These are phyloP conservation scores for Psix sp. DNA, from an alignment of 1,140 invertebrate genomes.

Conservation along the genomic window DNA sequence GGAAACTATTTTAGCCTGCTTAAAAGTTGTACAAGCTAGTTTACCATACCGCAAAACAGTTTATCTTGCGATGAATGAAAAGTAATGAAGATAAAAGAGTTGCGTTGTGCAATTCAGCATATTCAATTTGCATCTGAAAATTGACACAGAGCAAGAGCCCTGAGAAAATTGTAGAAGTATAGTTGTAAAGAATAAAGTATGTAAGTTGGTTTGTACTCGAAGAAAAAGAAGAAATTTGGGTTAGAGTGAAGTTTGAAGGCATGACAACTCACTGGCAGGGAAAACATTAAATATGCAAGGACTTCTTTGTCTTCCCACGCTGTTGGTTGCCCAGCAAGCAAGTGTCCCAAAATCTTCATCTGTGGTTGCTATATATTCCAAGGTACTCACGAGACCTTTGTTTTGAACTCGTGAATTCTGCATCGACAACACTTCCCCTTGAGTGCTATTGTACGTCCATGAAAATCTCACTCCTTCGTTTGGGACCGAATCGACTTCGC, in stretches of 20 bases:
- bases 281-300: slow-evolving; percentile 90
- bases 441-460: slow-evolving; percentile 88
- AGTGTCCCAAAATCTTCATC: slow-evolving; percentile 87
- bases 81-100: slow-evolving; percentile 35
- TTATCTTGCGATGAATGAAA: slow-evolving; percentile 19
- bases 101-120: slow-evolving; percentile 25
- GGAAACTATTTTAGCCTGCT: slow-evolving; percentile 42
- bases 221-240: slow-evolving; percentile 31
- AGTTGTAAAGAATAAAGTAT: slow-evolving; percentile 43
- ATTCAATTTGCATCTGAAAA: slow-evolving; percentile 48
- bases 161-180: slow-evolving; percentile 40
- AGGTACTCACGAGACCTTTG: slow-evolving; percentile 82
- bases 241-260: slow-evolving; percentile 49
- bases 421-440: slow-evolving; percentile 80
- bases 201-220: slow-evolving; percentile 27
- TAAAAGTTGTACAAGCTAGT: slow-evolving; percentile 34
- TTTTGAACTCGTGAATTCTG: slow-evolving; percentile 79
- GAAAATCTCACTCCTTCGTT: slow-evolving; percentile 82
- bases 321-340: slow-evolving; percentile 91
- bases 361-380: slow-evolving; percentile 80
- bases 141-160: slow-evolving; percentile 18
- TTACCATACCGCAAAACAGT: slow-evolving; percentile 28
- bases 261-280: slow-evolving; percentile 84
- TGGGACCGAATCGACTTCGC: slow-evolving; percentile 90
- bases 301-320: slow-evolving; percentile 85